Conservation (phyloP, 2,888 invertebrate genomes). For the Scelioninae gen. 2 region DNA sequence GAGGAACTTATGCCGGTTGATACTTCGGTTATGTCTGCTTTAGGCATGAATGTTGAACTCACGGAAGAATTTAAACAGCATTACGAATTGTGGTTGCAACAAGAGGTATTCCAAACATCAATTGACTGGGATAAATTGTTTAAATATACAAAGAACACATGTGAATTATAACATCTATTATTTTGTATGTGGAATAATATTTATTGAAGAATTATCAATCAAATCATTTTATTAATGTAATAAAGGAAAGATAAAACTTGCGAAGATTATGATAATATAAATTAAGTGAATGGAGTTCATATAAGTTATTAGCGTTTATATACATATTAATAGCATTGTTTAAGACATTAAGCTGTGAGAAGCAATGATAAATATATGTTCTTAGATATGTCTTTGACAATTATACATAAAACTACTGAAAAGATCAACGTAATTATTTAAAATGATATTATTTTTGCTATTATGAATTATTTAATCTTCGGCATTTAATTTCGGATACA, state of each 20-base stretch:
- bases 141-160: conserved; percentile 61
- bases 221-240: conserved; percentile 53
- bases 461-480: conserved; percentile 18
- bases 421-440: conserved; percentile 15
- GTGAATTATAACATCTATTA: conserved; percentile 67
- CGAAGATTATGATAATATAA: conserved; percentile 17
- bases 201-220: conserved; percentile 45
- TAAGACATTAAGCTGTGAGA: conserved; percentile 19
- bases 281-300: conserved; percentile 27
- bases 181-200: conserved; percentile 21
- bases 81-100: conserved; percentile 96
- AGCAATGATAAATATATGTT: conserved; percentile 20
- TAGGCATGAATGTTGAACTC: conserved; percentile 87
- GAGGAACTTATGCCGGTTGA: conserved; percentile 83
- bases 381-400: conserved; percentile 22
- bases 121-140: conserved; percentile 85
- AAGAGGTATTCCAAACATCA: conserved; percentile 94
- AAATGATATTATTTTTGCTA: conserved; percentile 45
- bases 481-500: conserved; percentile 10
- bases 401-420: conserved; percentile 17
- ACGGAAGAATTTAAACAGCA: conserved; percentile 95
- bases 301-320: conserved; percentile 40
- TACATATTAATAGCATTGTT: conserved; percentile 27
- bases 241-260: conserved; percentile 14
- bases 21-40: conserved; percentile 87